Conservation (phyloP, 2,797 vertebrate species). For the Acanthurus leucopareius region DNA sequence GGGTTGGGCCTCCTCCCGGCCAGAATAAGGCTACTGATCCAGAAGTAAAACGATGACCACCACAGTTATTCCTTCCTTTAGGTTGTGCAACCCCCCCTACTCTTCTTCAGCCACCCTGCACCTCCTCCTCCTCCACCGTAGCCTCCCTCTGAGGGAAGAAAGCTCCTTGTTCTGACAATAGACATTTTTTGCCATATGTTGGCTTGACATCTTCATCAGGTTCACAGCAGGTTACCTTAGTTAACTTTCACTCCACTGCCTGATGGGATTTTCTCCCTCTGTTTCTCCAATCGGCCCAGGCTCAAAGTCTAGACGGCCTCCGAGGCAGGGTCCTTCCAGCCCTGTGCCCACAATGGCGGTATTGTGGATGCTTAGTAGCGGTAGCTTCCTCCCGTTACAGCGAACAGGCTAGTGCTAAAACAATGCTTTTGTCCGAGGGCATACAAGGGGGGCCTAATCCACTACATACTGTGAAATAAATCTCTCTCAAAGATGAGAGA, state of each 20-base stretch:
- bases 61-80: constrained; percentile 90
- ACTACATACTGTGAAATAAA: constrained; percentile 91
- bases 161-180: constrained; percentile 92
- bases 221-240: constrained; percentile 97
- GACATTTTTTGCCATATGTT: constrained; percentile 96
- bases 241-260: constrained; percentile 98
- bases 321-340: constrained; percentile 82
- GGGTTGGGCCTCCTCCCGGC: constrained; percentile 83
- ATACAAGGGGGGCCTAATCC: constrained; percentile 90
- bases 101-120: constrained; percentile 68
- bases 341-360: constrained; percentile 89
- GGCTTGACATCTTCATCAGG: constrained; percentile 98
- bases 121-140: constrained; percentile 69
- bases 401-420: constrained; percentile 89
- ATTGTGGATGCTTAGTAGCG: constrained; percentile 92
- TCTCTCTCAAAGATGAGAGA: constrained; percentile 84
- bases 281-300: constrained; percentile 85
- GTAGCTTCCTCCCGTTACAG: constrained; percentile 93
- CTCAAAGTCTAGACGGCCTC: constrained; percentile 93
- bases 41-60: constrained; percentile 91
- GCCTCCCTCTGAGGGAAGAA: constrained; percentile 78
- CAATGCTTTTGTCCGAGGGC: constrained; percentile 92
- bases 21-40: constrained; percentile 92
- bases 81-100: constrained; percentile 83
- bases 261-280: constrained; percentile 97